Evolutionary conservation across 2,113 vertebrate species (phyloP).

Genomic region (Hemicordylus capensis): DNA sequence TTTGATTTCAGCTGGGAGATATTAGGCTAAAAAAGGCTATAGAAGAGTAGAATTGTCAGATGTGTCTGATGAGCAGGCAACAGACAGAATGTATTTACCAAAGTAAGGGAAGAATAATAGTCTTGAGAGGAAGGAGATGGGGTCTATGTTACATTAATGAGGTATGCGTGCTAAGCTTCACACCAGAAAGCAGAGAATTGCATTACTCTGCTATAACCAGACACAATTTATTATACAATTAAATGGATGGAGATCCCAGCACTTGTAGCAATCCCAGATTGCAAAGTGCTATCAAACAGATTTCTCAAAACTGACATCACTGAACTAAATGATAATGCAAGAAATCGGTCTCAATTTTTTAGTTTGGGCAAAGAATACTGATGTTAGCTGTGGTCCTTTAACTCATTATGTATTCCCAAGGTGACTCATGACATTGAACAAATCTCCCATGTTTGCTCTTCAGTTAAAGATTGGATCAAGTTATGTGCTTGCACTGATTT

Average conservation of each 20-base stretch:
- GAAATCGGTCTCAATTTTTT: not conserved
- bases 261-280: constrained; percentile 28
- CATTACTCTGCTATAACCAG: constrained; percentile 27
- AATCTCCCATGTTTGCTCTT: not conserved
- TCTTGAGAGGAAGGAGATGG: constrained; percentile 19
- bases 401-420: not conserved
- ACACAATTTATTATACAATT: constrained; percentile 31
- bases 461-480: not conserved
- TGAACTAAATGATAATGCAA: not conserved
- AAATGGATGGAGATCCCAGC: constrained; percentile 1
- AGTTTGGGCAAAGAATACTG: constrained; percentile 27
- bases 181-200: constrained; percentile 27
- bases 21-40: not conserved
- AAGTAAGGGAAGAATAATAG: constrained; percentile 23
- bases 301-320: constrained; percentile 8
- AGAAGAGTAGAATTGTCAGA: constrained; percentile 1
- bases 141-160: constrained; percentile 60
- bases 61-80: constrained; percentile 24
- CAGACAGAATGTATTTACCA: constrained; percentile 52
- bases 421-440: not conserved
- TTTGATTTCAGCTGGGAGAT: not conserved
- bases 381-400: not conserved
- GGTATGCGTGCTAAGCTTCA: constrained; percentile 40
- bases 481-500: not conserved
- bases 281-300: constrained; percentile 42